Percentiles rank a stretch among this genome's conserved stretches.
These are phyloP conservation scores for Physocephala rufipes DNA, from an alignment of 2,888 invertebrate genomes.

Conservation along the genomic window DNA sequence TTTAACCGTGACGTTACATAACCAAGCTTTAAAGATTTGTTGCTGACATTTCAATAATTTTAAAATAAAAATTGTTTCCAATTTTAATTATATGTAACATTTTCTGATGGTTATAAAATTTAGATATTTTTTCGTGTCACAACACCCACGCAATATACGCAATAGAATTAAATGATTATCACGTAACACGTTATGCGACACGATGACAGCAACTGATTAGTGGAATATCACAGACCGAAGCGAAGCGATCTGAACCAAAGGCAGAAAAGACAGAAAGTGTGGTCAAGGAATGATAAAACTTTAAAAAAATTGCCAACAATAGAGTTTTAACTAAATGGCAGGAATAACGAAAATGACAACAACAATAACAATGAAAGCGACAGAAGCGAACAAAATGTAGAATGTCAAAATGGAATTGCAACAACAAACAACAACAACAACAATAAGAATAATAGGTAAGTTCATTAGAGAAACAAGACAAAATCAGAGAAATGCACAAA, in stretches of 20 bases:
- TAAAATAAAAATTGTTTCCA: too few species aligned
- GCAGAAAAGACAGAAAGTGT: neutral
- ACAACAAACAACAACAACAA: neutral
- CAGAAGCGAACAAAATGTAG: conserved; percentile 35
- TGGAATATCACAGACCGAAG: neutral
- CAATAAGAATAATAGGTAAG: conserved; percentile 21
- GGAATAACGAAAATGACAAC: conserved; percentile 41
- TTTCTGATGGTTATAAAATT: neutral
- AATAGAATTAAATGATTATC: neutral
- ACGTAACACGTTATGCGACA: neutral
- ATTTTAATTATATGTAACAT: neutral
- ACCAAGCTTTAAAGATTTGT: too few species aligned
- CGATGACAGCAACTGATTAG: conserved; percentile 9
- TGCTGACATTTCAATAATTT: too few species aligned
- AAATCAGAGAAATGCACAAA: neutral
- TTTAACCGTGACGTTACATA: too few species aligned
- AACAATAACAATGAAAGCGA: conserved; percentile 35
- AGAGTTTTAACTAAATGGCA: conserved; percentile 40
- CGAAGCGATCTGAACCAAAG: neutral
- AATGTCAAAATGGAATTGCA: neutral
- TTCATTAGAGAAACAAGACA: neutral
- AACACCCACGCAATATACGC: neutral
- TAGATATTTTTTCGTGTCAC: too few species aligned
- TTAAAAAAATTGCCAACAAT: neutral
- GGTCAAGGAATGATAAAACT: conserved; percentile 8